phyloP scores from a whole-genome alignment of 2,113 vertebrate species.

The Colinus virginianus region DNA sequence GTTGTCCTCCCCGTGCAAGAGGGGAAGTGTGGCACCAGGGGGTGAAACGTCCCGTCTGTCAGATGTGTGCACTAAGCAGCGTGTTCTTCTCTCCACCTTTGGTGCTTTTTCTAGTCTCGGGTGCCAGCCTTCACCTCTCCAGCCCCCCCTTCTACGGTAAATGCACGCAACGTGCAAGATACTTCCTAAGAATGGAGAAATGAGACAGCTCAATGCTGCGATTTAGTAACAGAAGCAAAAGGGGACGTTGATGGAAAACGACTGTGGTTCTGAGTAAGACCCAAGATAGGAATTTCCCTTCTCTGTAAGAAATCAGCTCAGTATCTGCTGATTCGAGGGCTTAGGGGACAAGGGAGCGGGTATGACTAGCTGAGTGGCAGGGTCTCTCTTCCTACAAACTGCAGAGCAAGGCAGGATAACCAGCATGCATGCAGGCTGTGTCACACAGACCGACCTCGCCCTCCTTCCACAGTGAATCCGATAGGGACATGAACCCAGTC shows the following conservation, averaged over 20 bases:
- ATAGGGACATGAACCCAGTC: not conserved
- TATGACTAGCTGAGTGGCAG: rapidly evolving
- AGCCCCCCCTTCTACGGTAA: not conserved
- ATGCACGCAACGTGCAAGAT: not conserved
- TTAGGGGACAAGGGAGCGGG: not conserved
- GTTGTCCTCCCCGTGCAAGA: not conserved
- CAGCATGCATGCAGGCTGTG: rapidly evolving
- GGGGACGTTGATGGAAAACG: not conserved
- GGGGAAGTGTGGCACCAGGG: constrained; percentile 21
- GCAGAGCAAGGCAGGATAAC: not conserved
- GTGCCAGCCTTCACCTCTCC: not conserved
- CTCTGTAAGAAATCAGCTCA: not conserved
- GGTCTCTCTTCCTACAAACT: not conserved
- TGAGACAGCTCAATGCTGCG: not conserved
- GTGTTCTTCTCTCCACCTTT: not conserved
- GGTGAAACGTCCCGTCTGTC: rapidly evolving
- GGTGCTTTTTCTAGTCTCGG: not conserved
- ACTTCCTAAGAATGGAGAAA: not conserved
- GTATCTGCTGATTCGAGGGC: not conserved
- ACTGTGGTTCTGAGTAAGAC: not conserved
- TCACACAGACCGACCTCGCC: not conserved
- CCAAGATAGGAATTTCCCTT: not conserved
- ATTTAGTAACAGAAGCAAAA: not conserved
- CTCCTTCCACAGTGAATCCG: not conserved
- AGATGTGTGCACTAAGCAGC: rapidly evolving